phyloP scores from a whole-genome alignment of 2,113 vertebrate genomes.

The Chlorodrepanis virens region DNA sequence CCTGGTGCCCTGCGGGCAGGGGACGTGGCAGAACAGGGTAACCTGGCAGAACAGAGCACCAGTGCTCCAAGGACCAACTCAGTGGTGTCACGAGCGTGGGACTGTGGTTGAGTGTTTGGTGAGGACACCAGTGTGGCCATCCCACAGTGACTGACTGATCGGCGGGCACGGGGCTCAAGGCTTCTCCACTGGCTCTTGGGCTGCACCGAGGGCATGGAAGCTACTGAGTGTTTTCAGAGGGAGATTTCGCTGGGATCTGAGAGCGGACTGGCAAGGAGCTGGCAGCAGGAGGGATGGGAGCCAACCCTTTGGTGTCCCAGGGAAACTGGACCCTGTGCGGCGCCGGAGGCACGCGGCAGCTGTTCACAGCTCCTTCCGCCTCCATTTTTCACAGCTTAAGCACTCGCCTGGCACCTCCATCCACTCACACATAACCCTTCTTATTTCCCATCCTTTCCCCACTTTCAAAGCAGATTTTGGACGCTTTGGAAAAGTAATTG shows the following conservation, averaged over 20 bases:
- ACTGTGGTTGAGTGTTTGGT: rapidly evolving
- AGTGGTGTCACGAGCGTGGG: rapidly evolving
- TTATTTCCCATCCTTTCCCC: neutral
- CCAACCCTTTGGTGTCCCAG: neutral
- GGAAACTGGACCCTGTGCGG: neutral
- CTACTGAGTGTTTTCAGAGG: rapidly evolving
- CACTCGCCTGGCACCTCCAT: neutral
- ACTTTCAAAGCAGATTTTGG: neutral
- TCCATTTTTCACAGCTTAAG: constrained; percentile 50
- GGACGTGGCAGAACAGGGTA: rapidly evolving
- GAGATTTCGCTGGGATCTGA: rapidly evolving
- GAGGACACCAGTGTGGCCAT: neutral
- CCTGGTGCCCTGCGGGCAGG: rapidly evolving
- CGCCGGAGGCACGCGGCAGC: neutral
- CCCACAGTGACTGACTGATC: rapidly evolving
- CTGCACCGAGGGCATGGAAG: rapidly evolving
- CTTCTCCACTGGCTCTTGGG: neutral
- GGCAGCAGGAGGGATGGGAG: neutral
- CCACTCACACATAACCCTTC: neutral
- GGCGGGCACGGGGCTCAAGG: rapidly evolving
- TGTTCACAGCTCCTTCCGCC: constrained; percentile 29
- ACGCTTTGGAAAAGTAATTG: neutral
- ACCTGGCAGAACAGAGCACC: rapidly evolving
- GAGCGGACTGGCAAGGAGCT: neutral
- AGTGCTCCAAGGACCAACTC: rapidly evolving